phyloP scores from a whole-genome alignment of 1,140 invertebrate genomes.

The Drosophila nannoptera region DNA sequence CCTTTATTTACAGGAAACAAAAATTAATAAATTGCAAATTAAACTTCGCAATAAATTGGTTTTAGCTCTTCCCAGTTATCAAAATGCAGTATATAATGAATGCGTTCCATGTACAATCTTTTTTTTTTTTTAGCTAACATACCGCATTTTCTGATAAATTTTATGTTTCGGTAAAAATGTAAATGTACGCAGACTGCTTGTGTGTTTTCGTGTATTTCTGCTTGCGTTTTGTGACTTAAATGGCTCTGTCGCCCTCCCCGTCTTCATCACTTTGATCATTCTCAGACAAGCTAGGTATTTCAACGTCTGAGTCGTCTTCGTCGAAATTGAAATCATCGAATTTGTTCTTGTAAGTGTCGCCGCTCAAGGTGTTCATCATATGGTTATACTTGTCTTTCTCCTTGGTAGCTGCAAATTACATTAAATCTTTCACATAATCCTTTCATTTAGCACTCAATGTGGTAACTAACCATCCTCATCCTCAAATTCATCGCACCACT shows the following conservation, averaged over 20 bases:
- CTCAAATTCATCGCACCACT: constrained; percentile 96
- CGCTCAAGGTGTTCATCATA: constrained; percentile 47
- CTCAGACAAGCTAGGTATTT: constrained; percentile 73
- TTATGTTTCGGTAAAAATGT: constrained; percentile 61
- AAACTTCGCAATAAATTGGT: constrained; percentile 70
- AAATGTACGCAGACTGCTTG: constrained; percentile 47
- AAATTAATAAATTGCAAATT: constrained; percentile 72
- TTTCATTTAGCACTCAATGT: not conserved
- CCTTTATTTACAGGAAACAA: constrained; percentile 78
- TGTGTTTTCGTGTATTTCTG: constrained; percentile 34
- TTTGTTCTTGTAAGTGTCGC: constrained; percentile 73
- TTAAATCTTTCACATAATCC: not conserved
- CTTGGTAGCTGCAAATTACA: constrained; percentile 39
- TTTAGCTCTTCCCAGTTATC: constrained; percentile 60
- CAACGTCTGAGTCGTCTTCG: constrained; percentile 73
- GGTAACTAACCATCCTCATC: constrained; percentile 79
- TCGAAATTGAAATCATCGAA: constrained; percentile 73
- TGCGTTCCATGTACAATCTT: constrained; percentile 55
- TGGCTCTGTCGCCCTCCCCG: constrained; percentile 62
- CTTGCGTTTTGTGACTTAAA: constrained; percentile 59
- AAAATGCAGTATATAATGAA: constrained; percentile 63
- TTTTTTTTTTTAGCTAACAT: constrained; percentile 46
- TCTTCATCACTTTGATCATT: constrained; percentile 72
- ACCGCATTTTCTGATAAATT: constrained; percentile 51
- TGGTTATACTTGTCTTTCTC: constrained; percentile 62